phyloP scores from a whole-genome alignment of 2,888 invertebrate species.

The Orthonychiurus folsomi region DNA sequence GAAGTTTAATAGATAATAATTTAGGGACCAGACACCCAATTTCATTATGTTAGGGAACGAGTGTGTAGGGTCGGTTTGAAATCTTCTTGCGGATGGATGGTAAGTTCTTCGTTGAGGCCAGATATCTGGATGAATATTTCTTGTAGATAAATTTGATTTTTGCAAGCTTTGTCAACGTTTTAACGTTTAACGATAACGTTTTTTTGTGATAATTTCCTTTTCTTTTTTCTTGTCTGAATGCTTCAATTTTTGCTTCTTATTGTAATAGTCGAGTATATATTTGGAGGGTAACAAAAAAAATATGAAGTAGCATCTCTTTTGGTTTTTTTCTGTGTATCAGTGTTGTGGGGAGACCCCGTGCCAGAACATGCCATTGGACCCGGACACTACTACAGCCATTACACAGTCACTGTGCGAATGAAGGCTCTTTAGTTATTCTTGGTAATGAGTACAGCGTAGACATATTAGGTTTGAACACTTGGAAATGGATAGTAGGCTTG shows the following conservation, averaged over 20 bases:
- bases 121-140: no score
- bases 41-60: no score
- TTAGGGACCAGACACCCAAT: no score
- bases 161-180: no score
- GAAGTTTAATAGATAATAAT: no score
- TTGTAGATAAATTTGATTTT: no score
- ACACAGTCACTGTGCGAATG: constrained; percentile 2
- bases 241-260: no score
- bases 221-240: no score
- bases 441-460: constrained; percentile 35
- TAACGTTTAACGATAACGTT: no score
- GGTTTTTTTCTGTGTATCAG: constrained; percentile 41
- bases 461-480: not conserved
- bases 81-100: constrained; percentile 4
- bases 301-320: constrained; percentile 40
- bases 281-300: constrained; percentile 10
- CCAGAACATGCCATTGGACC: constrained; percentile 38
- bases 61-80: no score
- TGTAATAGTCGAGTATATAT: no score
- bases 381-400: constrained; percentile 25
- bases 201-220: no score
- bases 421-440: constrained; percentile 38
- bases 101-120: constrained; percentile 2
- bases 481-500: constrained; percentile 3
- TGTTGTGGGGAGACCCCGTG: constrained; percentile 40